phyloP scores from a whole-genome alignment of 2,113 vertebrate genomes.

The Hiodon tergisus region DNA sequence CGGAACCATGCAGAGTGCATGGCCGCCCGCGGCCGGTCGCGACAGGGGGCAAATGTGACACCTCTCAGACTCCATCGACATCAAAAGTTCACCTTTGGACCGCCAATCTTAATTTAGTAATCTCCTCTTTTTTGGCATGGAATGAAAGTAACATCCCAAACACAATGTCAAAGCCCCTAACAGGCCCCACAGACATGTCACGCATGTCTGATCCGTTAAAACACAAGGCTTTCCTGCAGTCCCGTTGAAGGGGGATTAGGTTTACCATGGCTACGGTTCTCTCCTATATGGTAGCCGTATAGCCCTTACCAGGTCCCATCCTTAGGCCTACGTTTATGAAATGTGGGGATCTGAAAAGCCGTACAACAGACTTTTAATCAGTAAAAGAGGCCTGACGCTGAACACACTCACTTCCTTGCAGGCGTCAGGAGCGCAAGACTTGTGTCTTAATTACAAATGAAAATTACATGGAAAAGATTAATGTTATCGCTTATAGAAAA shows the following conservation, averaged over 20 bases:
- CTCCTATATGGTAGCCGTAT: too few relatives aligned
- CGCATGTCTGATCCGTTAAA: constrained; percentile 1
- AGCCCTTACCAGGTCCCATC: too few relatives aligned
- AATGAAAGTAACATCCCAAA: background rate
- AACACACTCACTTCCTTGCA: too few relatives aligned
- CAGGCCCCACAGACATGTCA: background rate
- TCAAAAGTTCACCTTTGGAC: too few relatives aligned
- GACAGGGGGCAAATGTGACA: background rate
- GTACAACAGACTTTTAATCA: background rate
- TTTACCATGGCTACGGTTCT: background rate
- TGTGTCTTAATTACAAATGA: too few relatives aligned
- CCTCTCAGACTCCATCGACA: background rate
- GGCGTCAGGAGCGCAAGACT: too few relatives aligned
- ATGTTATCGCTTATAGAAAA: too few relatives aligned
- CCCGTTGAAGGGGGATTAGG: background rate
- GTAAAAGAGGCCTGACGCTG: too few relatives aligned
- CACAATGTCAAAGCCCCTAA: too few relatives aligned
- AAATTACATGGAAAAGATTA: too few relatives aligned
- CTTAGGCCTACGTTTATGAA: background rate
- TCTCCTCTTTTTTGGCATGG: background rate
- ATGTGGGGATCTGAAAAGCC: background rate
- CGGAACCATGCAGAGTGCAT: background rate
- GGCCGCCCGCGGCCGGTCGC: background rate
- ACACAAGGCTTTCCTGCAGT: background rate
- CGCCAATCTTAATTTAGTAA: too few relatives aligned